phyloP scores from a whole-genome alignment of 1,140 invertebrate species.

The Sarcophaga bullata region DNA sequence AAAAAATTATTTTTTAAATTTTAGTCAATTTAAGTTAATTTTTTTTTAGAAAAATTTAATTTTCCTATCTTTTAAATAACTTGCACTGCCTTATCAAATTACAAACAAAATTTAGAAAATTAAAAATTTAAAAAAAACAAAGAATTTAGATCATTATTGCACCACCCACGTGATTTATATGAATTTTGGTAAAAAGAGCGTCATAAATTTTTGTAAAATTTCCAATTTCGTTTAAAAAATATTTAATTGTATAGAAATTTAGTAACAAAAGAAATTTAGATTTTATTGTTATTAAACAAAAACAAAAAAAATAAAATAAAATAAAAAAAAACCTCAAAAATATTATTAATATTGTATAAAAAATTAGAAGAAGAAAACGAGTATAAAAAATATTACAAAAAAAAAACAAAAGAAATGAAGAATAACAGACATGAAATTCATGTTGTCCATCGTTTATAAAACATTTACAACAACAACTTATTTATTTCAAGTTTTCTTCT shows the following conservation, averaged over 20 bases:
- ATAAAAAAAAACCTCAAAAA: constrained; percentile 4
- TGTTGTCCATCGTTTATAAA: background rate
- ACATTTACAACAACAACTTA: too few relatives aligned
- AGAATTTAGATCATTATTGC: constrained; percentile 10
- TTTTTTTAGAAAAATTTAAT: constrained; percentile 30
- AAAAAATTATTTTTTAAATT: background rate
- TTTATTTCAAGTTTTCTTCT: too few relatives aligned
- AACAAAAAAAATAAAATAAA: constrained; percentile 5
- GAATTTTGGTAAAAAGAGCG: constrained; percentile 23
- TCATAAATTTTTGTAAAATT: too few relatives aligned
- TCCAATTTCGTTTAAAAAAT: background rate
- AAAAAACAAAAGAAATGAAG: background rate
- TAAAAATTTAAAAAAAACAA: background rate
- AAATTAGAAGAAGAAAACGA: background rate
- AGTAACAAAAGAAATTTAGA: constrained; percentile 22
- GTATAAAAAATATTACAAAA: background rate
- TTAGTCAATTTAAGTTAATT: background rate
- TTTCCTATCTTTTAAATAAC: background rate
- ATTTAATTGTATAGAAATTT: constrained; percentile 35
- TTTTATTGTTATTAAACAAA: background rate
- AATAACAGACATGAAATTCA: constrained; percentile 29
- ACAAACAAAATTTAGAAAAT: constrained; percentile 23
- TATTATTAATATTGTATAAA: constrained; percentile 28
- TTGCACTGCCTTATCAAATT: constrained; percentile 28
- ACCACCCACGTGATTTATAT: constrained; percentile 11